A percentile compares a stretch with the other conserved stretches of the same genome.
These are phyloP conservation scores for Glyptemys insculpta DNA, from an alignment of 2,797 vertebrate species.

Conservation along the genomic window DNA sequence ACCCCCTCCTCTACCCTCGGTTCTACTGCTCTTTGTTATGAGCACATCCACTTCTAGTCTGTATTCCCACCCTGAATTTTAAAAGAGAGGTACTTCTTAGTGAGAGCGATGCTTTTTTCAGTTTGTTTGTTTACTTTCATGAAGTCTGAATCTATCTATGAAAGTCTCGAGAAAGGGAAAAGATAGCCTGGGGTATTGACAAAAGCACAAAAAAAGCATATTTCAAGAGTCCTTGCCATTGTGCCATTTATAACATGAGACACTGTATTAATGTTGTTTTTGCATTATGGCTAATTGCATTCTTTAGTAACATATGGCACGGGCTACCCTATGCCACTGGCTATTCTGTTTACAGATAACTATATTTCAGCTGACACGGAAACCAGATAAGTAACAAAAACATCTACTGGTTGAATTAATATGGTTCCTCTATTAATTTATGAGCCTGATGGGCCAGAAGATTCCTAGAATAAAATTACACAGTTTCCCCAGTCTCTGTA, in stretches of 20 bases:
- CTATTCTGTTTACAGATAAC: conserved; percentile 34
- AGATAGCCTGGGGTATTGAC: neutral
- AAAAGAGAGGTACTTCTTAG: neutral
- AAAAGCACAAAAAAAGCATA: neutral
- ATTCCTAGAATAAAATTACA: conserved; percentile 57
- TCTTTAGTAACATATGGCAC: neutral
- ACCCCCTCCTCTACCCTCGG: neutral
- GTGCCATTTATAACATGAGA: neutral
- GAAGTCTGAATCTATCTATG: conserved; percentile 19
- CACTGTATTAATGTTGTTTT: conserved; percentile 9
- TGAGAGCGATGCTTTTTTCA: neutral
- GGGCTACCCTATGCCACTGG: neutral
- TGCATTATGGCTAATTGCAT: conserved; percentile 32
- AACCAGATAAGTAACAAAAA: conserved; percentile 20
- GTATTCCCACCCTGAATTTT: neutral
- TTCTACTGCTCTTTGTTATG: neutral
- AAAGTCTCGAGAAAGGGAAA: conserved; percentile 28
- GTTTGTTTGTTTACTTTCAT: neutral
- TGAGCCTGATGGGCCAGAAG: conserved; percentile 35
- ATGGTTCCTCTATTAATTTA: conserved; percentile 54
- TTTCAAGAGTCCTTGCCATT: conserved; percentile 25
- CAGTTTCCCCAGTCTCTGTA: conserved; percentile 38
- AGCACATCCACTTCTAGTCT: neutral
- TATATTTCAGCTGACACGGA: conserved; percentile 47
- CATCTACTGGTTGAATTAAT: conserved; percentile 8